These are phyloP conservation scores for Condylostylus longicornis DNA, from an alignment of 1,140 invertebrate genomes.

Conservation along the genomic window DNA sequence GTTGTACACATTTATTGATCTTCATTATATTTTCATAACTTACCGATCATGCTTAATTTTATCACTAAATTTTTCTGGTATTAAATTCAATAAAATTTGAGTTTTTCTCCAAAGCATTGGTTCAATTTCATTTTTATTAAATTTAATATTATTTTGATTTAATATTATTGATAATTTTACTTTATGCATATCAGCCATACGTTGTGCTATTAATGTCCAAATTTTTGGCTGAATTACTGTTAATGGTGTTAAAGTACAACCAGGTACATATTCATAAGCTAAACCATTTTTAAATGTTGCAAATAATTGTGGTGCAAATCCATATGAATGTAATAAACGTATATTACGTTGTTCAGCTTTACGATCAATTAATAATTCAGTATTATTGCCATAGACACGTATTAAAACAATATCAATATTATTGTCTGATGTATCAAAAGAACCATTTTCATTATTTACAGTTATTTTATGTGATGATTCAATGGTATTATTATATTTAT, in stretches of 20 bases:
- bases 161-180: conserved; percentile 28
- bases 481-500: neutral
- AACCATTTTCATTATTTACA: neutral
- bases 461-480: neutral
- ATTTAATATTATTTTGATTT: conserved; percentile 10
- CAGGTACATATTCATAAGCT: conserved; percentile 81
- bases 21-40: neutral
- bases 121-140: conserved; percentile 29
- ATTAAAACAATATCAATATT: conserved; percentile 59
- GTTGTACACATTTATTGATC: neutral
- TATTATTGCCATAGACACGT: conserved; percentile 85
- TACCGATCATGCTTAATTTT: conserved; percentile 47
- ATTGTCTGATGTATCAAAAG: conserved; percentile 20
- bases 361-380: conserved; percentile 83
- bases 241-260: conserved; percentile 56
- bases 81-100: conserved; percentile 54
- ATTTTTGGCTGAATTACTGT: conserved; percentile 54
- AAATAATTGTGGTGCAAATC: conserved; percentile 71
- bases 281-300: conserved; percentile 89
- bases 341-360: conserved; percentile 64
- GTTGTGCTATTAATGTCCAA: conserved; percentile 56
- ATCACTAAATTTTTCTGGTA: conserved; percentile 49
- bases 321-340: conserved; percentile 50
- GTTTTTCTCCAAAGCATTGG: conserved; percentile 60
- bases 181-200: conserved; percentile 70